Evolutionary conservation across 1,140 invertebrate species (phyloP).

Genomic region (Musca vetustissima): DNA sequence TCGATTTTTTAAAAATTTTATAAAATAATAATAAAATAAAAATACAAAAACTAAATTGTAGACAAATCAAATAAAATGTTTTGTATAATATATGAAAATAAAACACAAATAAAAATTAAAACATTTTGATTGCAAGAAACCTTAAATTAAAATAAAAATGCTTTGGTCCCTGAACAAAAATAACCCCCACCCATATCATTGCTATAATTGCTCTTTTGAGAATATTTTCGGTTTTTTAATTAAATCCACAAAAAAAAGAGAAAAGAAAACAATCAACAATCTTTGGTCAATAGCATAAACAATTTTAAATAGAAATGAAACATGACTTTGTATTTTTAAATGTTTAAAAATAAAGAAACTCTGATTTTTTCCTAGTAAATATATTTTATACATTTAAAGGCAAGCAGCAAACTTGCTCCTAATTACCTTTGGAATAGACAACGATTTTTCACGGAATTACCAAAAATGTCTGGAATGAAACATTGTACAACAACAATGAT

Average conservation of each 20-base stretch:
- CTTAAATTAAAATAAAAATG: too few species aligned
- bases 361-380: neutral
- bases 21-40: too few species aligned
- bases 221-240: too few species aligned
- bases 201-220: too few species aligned
- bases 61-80: neutral
- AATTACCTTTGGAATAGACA: neutral
- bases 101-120: constrained; percentile 5
- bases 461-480: too few species aligned
- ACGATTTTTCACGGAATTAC: constrained; percentile 1
- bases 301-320: neutral
- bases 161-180: too few species aligned
- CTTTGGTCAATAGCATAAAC: neutral
- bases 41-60: too few species aligned
- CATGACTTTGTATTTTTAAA: constrained; percentile 14
- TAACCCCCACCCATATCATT: too few species aligned
- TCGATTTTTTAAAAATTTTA: constrained; percentile 18
- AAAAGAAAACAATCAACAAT: neutral
- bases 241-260: too few species aligned
- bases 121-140: constrained; percentile 15
- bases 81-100: too few species aligned
- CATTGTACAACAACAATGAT: neutral
- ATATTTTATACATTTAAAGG: neutral
- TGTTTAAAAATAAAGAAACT: neutral
- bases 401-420: neutral